phyloP scores from a whole-genome alignment of 2,797 vertebrate species.

The Oophaga sylvatica region DNA sequence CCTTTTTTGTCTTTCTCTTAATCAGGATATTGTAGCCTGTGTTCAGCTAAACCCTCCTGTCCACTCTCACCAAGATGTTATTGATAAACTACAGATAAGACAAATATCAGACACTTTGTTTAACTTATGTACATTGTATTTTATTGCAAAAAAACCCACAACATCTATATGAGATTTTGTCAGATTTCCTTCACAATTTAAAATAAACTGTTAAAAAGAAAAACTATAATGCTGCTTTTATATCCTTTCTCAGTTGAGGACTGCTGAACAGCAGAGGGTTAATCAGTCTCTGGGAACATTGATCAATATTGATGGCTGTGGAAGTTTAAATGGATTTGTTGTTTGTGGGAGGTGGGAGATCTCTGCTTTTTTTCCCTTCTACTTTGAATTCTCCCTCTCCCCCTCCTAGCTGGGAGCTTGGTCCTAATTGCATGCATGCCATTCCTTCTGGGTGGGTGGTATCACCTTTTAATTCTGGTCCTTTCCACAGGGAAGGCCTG shows the following conservation, averaged over 20 bases:
- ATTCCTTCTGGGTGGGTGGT: constrained; percentile 92
- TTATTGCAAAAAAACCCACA: not conserved
- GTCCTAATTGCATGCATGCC: constrained; percentile 86
- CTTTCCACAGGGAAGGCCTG: constrained; percentile 76
- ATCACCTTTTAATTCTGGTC: constrained; percentile 80
- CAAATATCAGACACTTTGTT: not conserved
- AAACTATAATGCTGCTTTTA: not conserved
- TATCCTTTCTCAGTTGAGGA: not conserved
- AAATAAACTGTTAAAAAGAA: not conserved
- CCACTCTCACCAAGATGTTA: constrained; percentile 16
- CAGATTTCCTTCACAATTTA: not conserved
- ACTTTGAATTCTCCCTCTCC: constrained; percentile 69
- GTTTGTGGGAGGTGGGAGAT: constrained; percentile 74
- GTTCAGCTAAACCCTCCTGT: not conserved
- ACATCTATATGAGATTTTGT: not conserved
- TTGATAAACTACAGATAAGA: constrained; percentile 20
- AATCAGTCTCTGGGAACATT: constrained; percentile 73
- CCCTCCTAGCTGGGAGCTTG: constrained; percentile 73
- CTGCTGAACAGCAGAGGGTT: constrained; percentile 64
- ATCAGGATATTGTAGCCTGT: constrained; percentile 20
- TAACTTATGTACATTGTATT: not conserved
- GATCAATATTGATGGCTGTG: constrained; percentile 87
- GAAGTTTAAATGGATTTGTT: constrained; percentile 80
- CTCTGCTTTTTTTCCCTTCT: constrained; percentile 63
- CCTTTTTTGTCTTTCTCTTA: not conserved